Percentiles rank a stretch among this genome's conserved stretches.
Evolutionary conservation across 1,140 invertebrate genomes (phyloP).

Genomic region (Nephotettix cincticeps): DNA sequence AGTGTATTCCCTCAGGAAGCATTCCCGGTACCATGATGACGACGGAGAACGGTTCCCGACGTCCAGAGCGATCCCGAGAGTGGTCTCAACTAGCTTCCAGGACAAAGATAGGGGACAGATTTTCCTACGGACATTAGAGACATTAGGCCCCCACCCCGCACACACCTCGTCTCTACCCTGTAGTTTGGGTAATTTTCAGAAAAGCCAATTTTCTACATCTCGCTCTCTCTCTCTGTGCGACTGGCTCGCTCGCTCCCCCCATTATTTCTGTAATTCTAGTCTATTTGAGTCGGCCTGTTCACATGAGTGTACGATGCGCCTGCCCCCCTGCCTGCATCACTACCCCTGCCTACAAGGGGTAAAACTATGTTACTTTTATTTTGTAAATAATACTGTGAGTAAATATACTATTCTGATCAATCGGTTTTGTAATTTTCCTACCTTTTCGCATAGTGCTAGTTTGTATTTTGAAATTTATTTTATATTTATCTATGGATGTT

Average conservation of each 20-base stretch:
- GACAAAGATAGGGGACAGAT: slow-evolving; percentile 26
- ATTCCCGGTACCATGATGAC: too few species aligned
- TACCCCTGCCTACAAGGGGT: too few species aligned
- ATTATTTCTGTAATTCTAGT: slow-evolving; percentile 28
- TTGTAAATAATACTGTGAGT: too few species aligned
- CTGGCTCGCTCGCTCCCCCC: not conserved
- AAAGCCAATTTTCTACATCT: slow-evolving; percentile 28
- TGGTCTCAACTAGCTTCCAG: slow-evolving; percentile 14
- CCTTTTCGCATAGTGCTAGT: too few species aligned
- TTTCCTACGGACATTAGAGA: slow-evolving; percentile 27
- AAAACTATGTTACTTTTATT: too few species aligned
- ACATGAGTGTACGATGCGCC: not conserved
- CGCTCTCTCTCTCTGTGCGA: not conserved
- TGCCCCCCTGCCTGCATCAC: not conserved
- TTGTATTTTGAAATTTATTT: too few species aligned
- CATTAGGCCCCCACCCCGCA: slow-evolving; percentile 21
- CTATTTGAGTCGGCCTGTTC: slow-evolving; percentile 20
- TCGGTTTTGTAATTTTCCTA: too few species aligned
- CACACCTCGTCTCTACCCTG: slow-evolving; percentile 6
- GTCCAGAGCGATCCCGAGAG: not conserved
- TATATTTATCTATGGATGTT: too few species aligned
- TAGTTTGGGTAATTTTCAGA: slow-evolving; percentile 29
- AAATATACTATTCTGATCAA: too few species aligned
- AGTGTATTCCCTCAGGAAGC: too few species aligned
- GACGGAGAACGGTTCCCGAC: too few species aligned